These are phyloP conservation scores for Sparidentex hasta DNA, from an alignment of 2,797 vertebrate species.

Conservation along the genomic window DNA sequence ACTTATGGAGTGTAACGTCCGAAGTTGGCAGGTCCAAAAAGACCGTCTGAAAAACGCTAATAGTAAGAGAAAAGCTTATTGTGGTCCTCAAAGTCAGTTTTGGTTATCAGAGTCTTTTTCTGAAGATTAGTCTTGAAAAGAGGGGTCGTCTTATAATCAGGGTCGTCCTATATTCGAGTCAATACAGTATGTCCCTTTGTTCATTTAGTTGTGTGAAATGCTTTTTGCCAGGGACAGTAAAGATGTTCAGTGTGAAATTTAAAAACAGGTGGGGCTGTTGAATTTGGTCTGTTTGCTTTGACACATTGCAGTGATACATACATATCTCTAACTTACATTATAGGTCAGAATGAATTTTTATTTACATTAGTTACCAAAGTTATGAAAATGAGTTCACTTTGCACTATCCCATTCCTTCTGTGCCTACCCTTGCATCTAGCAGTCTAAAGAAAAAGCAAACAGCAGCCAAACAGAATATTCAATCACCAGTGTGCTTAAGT, in stretches of 20 bases:
- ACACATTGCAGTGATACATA: not conserved
- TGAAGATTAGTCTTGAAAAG: no score
- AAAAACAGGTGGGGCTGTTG: no score
- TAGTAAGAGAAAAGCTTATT: no score
- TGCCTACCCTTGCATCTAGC: not conserved
- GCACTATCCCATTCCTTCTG: not conserved
- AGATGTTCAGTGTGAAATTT: no score
- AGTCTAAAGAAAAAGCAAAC: not conserved
- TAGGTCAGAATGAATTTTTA: not conserved
- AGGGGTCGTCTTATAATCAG: no score
- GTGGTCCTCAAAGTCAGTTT: no score
- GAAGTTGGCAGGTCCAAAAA: no score
- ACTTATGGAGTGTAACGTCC: no score
- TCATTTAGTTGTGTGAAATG: not conserved
- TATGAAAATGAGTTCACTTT: not conserved
- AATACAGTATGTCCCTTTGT: no score
- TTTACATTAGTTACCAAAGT: not conserved
- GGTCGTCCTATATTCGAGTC: no score
- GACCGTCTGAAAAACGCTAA: no score
- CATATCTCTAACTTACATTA: not conserved
- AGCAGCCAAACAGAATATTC: not conserved
- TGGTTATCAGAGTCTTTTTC: no score
- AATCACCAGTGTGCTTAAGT: not conserved
- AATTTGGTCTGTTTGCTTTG: not conserved
- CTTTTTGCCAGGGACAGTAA: not conserved